Evolutionary conservation across 2,888 invertebrate species (phyloP).

Genomic region (Pseudanteris insignis): DNA sequence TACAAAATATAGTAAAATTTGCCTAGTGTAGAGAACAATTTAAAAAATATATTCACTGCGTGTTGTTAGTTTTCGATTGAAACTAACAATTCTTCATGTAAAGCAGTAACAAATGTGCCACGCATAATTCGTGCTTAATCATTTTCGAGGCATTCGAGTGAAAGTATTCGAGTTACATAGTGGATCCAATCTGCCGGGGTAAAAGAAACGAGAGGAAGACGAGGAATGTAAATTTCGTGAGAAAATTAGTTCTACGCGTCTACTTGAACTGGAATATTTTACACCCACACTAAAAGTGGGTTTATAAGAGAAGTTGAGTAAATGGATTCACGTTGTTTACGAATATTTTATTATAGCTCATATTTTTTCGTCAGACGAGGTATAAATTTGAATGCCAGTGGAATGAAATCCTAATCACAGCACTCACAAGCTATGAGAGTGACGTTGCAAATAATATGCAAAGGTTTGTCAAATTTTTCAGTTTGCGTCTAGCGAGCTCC

Average conservation of each 20-base stretch:
- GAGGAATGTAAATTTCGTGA: constrained; percentile 41
- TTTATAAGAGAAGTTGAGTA: constrained; percentile 19
- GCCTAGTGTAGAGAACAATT: too few relatives aligned
- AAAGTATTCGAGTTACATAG: constrained; percentile 42
- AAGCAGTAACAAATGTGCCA: constrained; percentile 23
- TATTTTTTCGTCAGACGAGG: constrained; percentile 6
- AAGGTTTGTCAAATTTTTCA: too few relatives aligned
- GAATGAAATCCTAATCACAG: constrained; percentile 25
- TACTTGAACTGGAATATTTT: constrained; percentile 44
- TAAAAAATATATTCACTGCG: neutral
- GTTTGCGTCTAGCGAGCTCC: too few relatives aligned
- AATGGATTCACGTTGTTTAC: constrained; percentile 26
- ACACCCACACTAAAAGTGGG: constrained; percentile 10
- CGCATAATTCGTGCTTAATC: constrained; percentile 43
- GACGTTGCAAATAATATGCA: too few relatives aligned
- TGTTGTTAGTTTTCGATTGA: neutral
- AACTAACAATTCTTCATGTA: constrained; percentile 25
- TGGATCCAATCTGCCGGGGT: constrained; percentile 8
- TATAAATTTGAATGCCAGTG: constrained; percentile 17
- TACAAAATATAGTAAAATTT: too few relatives aligned
- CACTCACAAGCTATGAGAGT: neutral
- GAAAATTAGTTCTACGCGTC: constrained; percentile 49
- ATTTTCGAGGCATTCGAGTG: constrained; percentile 24
- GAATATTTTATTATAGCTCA: constrained; percentile 18
- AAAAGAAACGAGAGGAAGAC: constrained; percentile 16